Conservation (phyloP, 1,140 invertebrate species). For the Grapholita molesta region DNA sequence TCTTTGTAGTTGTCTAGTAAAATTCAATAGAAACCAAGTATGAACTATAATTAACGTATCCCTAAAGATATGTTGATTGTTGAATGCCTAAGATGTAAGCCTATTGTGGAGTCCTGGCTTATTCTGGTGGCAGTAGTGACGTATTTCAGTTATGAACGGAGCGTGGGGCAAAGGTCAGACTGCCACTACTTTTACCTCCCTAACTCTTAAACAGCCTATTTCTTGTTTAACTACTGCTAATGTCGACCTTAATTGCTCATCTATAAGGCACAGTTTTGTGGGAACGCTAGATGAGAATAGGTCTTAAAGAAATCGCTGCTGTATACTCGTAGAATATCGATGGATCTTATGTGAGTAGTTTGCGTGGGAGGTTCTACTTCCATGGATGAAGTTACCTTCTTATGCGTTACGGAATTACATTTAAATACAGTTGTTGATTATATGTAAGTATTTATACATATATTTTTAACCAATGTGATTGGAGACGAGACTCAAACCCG, state of each 20-base stretch:
- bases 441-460: too few species aligned
- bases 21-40: background rate
- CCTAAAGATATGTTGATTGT: background rate
- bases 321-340: background rate
- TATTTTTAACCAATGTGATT: too few species aligned
- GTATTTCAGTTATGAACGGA: background rate
- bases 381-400: background rate
- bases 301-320: background rate
- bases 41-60: background rate
- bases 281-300: background rate
- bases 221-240: background rate
- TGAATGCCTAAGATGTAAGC: background rate
- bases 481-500: too few species aligned
- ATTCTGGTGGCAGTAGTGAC: constrained; percentile 2
- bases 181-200: background rate
- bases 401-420: background rate
- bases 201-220: background rate
- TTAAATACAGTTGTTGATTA: background rate
- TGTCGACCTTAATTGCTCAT: background rate
- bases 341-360: background rate
- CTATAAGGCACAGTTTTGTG: background rate
- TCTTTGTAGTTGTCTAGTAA: background rate
- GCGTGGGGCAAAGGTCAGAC: background rate
- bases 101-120: background rate
- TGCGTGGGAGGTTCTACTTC: background rate